phyloP scores from a whole-genome alignment of 2,888 invertebrate species.

The Eulithis testata region DNA sequence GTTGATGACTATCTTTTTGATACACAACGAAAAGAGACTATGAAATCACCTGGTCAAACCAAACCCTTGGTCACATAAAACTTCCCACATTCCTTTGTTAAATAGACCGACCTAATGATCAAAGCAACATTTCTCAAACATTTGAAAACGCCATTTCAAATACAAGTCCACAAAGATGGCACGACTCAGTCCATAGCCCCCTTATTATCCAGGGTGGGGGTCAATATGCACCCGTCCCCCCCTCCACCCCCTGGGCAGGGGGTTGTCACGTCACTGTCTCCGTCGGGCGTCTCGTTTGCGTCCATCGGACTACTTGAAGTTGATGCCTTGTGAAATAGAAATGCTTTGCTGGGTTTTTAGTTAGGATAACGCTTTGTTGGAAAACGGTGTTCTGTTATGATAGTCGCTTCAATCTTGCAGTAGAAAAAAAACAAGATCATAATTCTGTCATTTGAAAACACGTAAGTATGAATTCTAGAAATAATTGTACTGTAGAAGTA shows the following conservation, averaged over 20 bases:
- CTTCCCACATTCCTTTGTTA: slow-evolving; percentile 28
- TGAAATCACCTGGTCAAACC: neutral
- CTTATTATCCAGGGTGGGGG: slow-evolving; percentile 75
- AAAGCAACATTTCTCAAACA: slow-evolving; percentile 31
- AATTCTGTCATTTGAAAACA: too few species aligned
- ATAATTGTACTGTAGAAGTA: too few species aligned
- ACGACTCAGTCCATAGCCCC: slow-evolving; percentile 70
- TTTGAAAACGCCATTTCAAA: slow-evolving; percentile 41
- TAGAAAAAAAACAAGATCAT: too few species aligned
- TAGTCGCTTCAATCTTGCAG: neutral
- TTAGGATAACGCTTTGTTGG: slow-evolving; percentile 21
- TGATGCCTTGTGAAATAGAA: slow-evolving; percentile 70
- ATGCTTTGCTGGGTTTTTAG: slow-evolving; percentile 45
- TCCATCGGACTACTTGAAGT: slow-evolving; percentile 72
- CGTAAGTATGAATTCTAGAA: too few species aligned
- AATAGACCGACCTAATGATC: slow-evolving; percentile 25
- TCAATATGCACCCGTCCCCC: slow-evolving; percentile 62
- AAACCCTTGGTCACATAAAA: neutral
- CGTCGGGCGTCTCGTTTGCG: slow-evolving; percentile 77
- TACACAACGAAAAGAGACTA: too few species aligned
- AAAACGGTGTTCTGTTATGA: slow-evolving; percentile 10
- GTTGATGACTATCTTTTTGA: too few species aligned
- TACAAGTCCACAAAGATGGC: slow-evolving; percentile 69
- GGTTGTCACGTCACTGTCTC: slow-evolving; percentile 81
- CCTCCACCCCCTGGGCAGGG: slow-evolving; percentile 38